A percentile compares a stretch with the other conserved stretches of the same genome.
phyloP scores from a whole-genome alignment of 2,113 vertebrate species.

The Urocitellus parryii region DNA sequence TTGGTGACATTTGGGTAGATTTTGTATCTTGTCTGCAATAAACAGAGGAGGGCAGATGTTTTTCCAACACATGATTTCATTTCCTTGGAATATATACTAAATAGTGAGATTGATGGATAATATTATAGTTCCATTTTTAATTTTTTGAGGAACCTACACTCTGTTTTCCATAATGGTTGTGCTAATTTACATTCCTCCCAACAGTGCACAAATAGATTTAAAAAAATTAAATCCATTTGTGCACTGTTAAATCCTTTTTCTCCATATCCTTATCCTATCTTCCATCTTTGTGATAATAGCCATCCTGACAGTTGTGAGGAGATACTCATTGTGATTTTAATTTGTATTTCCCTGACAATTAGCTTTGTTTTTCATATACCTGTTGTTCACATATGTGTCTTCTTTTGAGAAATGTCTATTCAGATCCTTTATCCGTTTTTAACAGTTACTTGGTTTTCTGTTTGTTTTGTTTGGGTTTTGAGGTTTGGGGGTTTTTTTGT shows the following conservation, averaged over 20 bases:
- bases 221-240: no score
- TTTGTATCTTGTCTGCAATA: not conserved
- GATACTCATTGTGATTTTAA: not conserved
- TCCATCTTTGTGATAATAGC: not conserved
- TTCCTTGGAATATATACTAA: not conserved
- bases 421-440: not conserved
- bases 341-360: not conserved
- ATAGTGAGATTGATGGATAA: not conserved
- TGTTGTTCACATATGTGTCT: not conserved
- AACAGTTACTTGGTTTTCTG: not conserved
- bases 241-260: not conserved
- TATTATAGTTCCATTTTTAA: not conserved
- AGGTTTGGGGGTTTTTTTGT: no score
- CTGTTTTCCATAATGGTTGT: not conserved
- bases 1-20: not conserved
- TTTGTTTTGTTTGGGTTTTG: not conserved
- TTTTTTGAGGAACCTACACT: not conserved
- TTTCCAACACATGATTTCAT: not conserved
- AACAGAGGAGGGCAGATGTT: not conserved
- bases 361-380: not conserved
- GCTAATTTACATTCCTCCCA: not conserved
- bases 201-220: not conserved
- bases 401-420: not conserved
- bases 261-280: not conserved
- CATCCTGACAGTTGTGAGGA: not conserved